A percentile compares a stretch with the other conserved stretches of the same genome.
phyloP scores from a whole-genome alignment of 2,797 vertebrate genomes.

The Malacoraja senta region DNA sequence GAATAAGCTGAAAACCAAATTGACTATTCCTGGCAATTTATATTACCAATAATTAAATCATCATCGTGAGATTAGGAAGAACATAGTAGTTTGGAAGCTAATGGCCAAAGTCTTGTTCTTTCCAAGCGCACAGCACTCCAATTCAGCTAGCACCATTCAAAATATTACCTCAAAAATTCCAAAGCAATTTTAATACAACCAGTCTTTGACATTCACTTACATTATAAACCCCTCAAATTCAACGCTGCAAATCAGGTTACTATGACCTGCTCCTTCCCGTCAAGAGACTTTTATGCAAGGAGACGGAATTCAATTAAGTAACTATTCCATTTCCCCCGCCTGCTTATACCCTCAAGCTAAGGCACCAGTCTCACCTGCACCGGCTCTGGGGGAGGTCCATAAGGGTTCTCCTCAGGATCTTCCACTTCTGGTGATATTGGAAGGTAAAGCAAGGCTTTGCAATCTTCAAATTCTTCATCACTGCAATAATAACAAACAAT shows the following conservation, averaged over 20 bases:
- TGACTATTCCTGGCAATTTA: too few species aligned
- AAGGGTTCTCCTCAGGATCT: slow-evolving; percentile 94
- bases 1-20: too few species aligned
- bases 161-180: neutral
- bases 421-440: slow-evolving; percentile 95
- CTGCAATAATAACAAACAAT: slow-evolving; percentile 51
- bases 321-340: neutral
- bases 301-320: neutral
- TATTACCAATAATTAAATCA: too few species aligned
- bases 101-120: neutral
- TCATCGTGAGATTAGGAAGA: neutral
- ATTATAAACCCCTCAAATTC: neutral
- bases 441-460: slow-evolving; percentile 85
- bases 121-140: neutral
- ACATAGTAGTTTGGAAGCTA: neutral
- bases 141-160: neutral
- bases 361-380: slow-evolving; percentile 43
- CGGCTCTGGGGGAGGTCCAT: slow-evolving; percentile 83
- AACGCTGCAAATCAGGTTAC: neutral
- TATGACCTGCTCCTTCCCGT: neutral
- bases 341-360: neutral
- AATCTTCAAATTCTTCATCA: slow-evolving; percentile 93
- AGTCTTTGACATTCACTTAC: neutral
- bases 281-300: neutral
- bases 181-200: neutral